phyloP scores from a whole-genome alignment of 2,797 vertebrate genomes.

The Sorex maritimensis region DNA sequence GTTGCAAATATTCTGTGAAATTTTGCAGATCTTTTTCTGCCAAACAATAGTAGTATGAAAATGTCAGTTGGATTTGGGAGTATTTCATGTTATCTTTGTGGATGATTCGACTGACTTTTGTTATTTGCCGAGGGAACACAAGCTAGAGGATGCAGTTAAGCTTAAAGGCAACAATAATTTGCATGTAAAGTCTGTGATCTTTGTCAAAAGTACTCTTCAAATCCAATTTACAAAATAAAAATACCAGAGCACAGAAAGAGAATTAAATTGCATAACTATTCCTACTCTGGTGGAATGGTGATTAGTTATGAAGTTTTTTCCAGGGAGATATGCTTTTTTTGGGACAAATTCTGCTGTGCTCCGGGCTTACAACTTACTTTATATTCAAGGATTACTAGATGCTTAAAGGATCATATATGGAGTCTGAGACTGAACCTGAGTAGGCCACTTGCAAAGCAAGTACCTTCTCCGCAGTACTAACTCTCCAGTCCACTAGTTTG shows the following conservation, averaged over 20 bases:
- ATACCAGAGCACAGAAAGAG: background rate
- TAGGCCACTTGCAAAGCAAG: background rate
- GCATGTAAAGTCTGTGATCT: constrained; percentile 59
- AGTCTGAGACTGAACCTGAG: no score
- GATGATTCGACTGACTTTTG: constrained; percentile 42
- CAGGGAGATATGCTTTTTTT: no score
- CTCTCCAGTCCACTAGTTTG: no score
- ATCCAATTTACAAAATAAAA: constrained; percentile 59
- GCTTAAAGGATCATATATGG: no score
- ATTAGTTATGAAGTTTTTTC: background rate
- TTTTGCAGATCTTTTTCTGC: constrained; percentile 53
- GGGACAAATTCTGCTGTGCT: no score
- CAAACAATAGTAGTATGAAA: constrained; percentile 13
- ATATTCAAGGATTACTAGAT: no score
- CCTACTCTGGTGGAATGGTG: constrained; percentile 13
- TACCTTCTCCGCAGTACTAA: background rate
- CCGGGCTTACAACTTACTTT: no score
- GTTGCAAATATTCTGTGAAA: constrained; percentile 62
- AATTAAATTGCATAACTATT: constrained; percentile 25
- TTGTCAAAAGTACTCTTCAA: constrained; percentile 73
- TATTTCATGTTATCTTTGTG: constrained; percentile 66
- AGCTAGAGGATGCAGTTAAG: constrained; percentile 46
- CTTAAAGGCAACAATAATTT: constrained; percentile 70
- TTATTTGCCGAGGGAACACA: constrained; percentile 40
- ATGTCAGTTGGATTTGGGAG: background rate